These are phyloP conservation scores for Rynchops niger DNA, from an alignment of 2,113 vertebrate genomes.

Conservation along the genomic window DNA sequence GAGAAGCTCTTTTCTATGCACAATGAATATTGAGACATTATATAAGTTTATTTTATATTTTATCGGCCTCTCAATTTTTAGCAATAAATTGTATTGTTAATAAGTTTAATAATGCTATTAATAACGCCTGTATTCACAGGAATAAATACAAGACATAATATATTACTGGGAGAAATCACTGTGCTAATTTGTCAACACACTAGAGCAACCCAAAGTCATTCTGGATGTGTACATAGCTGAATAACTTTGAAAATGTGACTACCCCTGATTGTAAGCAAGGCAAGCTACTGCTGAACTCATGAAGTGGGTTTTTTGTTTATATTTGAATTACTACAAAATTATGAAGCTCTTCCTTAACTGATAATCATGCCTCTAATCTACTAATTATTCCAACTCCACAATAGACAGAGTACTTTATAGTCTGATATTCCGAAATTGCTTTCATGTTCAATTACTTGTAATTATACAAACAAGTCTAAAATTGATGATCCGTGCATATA, in stretches of 20 bases:
- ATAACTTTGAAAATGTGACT: background rate
- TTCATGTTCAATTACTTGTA: conserved; percentile 67
- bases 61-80: background rate
- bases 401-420: conserved; percentile 16
- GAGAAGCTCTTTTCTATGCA: background rate
- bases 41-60: background rate
- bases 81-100: background rate
- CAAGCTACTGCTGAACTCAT: background rate
- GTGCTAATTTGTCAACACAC: background rate
- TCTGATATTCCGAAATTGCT: conserved; percentile 51
- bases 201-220: background rate
- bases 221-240: background rate
- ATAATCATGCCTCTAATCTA: conserved; percentile 39
- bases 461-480: conserved; percentile 72
- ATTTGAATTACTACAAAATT: background rate
- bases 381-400: conserved; percentile 47
- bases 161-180: background rate
- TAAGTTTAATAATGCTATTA: background rate
- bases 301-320: background rate
- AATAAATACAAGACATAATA: background rate
- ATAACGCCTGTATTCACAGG: background rate
- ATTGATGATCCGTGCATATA: conserved; percentile 49
- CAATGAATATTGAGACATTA: background rate
- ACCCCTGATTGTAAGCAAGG: background rate
- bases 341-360: conserved; percentile 24